These are phyloP conservation scores for Blera fallax DNA, from an alignment of 2,888 invertebrate species.

Conservation along the genomic window DNA sequence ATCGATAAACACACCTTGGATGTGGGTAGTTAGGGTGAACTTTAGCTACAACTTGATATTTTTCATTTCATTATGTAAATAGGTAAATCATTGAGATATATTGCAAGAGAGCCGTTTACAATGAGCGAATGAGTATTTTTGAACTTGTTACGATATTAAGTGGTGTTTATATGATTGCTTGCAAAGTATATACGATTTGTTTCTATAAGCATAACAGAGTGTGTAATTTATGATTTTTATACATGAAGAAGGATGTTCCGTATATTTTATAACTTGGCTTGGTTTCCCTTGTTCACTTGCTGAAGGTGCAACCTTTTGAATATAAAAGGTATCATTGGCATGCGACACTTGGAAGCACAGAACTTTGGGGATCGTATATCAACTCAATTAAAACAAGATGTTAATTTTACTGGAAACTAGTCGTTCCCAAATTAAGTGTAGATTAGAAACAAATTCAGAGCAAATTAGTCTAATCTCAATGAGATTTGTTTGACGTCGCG, in stretches of 20 bases:
- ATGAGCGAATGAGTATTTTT: background rate
- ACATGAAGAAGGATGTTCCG: background rate
- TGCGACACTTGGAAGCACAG: too few relatives aligned
- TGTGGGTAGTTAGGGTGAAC: background rate
- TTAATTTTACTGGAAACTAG: too few relatives aligned
- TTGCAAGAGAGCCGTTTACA: background rate
- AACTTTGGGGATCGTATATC: too few relatives aligned
- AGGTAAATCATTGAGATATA: background rate
- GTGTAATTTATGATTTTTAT: background rate
- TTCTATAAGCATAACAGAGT: background rate
- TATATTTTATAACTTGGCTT: too few relatives aligned
- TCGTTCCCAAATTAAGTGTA: too few relatives aligned
- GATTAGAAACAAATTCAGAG: too few relatives aligned
- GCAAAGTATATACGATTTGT: background rate
- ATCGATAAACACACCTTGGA: slow-evolving; percentile 43
- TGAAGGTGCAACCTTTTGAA: too few relatives aligned
- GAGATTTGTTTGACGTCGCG: too few relatives aligned
- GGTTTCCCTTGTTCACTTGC: too few relatives aligned
- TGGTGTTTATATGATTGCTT: background rate
- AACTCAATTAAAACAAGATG: too few relatives aligned
- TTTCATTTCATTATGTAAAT: background rate
- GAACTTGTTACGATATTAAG: background rate
- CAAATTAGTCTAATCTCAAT: too few relatives aligned
- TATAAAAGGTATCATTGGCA: too few relatives aligned
- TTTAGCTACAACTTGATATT: background rate